Evolutionary conservation across 2,888 invertebrate species (phyloP), one percentile per base, ranked within the genome.

Genomic region (Eutolmus rufibarbis): DNA sequence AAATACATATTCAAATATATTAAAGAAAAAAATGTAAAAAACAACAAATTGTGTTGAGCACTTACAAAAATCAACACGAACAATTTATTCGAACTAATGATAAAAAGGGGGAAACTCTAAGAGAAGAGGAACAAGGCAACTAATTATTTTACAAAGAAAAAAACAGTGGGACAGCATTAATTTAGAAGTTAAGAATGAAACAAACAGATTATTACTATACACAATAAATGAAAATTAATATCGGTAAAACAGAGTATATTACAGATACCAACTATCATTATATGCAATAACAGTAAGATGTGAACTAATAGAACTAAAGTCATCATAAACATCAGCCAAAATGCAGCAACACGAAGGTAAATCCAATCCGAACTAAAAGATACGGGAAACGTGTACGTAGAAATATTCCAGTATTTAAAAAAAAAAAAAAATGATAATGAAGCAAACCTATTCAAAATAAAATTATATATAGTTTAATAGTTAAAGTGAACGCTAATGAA

Each of bases 401-500:
- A 84, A 84, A 84, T 84, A 84, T 84, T 84, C 74, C 84, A 84
- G 84, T 84, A 84, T 84, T 84, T 84, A 66, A 66, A 46, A 46
- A 46, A 46, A 66, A 66, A 46, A 46, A 46, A 46, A 82, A 82
- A 82, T 82, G 16, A 84, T 84, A 74, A 74, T 43, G 84, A 84
- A 84, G 40, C 37, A 74, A 82, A 23, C 66, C 16, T 66, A 84
- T 66, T 84, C 57, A 84, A 84, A 66, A 7, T 84, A 84, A 84
- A 84, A 66, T 40, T 84, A 84, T 84, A 84, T 84, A 79, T 56
- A 84, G 74, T 43, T 66, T 66, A 84, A 84, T 66, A 66, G 84
- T 66, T 74, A 84, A 84, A 84, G 14, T 31, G 43, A 28, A 82
- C 51, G 43, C 40, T 23, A 84, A 84, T 23, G 37, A 84, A 84